Conservation (phyloP, 2,888 invertebrate genomes). For the Nebria brevicollis region DNA sequence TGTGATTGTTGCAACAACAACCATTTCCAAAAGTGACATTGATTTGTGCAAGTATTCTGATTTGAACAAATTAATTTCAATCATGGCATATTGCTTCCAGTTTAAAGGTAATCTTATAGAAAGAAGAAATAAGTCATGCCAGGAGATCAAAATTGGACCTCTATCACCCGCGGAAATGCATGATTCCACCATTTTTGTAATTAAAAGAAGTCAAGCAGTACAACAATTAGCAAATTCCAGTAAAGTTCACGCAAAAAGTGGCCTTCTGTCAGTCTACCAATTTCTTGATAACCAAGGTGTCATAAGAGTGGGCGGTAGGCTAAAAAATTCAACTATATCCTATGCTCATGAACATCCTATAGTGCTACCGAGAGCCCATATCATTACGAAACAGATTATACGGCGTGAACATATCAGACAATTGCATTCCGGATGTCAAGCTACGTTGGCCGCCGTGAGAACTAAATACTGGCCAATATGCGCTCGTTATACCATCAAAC, state of each 20-base stretch:
- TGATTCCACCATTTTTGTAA: not conserved
- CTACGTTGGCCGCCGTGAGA: no score
- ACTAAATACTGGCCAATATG: no score
- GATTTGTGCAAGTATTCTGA: not conserved
- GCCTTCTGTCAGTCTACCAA: not conserved
- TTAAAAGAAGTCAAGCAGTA: conserved; percentile 6
- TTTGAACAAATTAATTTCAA: no score
- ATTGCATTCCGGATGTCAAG: no score
- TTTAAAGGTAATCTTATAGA: not conserved
- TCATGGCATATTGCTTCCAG: not conserved
- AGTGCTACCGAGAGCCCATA: not conserved
- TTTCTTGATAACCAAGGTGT: conserved; percentile 12
- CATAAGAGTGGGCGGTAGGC: conserved; percentile 20
- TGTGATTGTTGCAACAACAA: not conserved
- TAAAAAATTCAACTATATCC: not conserved
- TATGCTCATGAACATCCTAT: conserved; percentile 11
- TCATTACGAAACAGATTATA: no score
- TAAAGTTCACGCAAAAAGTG: no score
- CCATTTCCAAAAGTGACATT: no score
- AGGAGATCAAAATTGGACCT: not conserved
- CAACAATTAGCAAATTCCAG: not conserved
- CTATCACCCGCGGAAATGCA: not conserved
- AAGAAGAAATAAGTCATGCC: not conserved
- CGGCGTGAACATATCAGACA: no score
- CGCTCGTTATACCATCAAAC: no score